Conservation (phyloP, 2,797 vertebrate species). For the Scleropages formosus region DNA sequence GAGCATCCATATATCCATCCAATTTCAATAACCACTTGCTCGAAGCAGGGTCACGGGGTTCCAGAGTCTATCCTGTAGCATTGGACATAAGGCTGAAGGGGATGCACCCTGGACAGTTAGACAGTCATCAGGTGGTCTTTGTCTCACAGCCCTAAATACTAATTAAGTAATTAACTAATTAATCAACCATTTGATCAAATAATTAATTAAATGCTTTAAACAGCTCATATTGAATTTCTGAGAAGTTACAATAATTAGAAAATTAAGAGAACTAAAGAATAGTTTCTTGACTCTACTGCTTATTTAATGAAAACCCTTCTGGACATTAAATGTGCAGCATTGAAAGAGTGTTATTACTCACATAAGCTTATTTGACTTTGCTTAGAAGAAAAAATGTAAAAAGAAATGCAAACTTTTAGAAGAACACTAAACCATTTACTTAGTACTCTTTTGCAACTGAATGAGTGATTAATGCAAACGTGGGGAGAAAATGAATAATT, state of each 20-base stretch:
- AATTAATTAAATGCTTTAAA: too few relatives aligned
- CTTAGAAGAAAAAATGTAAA: slow-evolving; percentile 23
- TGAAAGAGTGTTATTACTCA: neutral
- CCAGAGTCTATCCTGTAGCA: too few relatives aligned
- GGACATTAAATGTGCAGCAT: slow-evolving; percentile 16
- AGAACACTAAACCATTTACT: slow-evolving; percentile 24
- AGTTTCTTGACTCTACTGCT: neutral
- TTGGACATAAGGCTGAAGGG: too few relatives aligned
- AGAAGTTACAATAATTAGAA: neutral
- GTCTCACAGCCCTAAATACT: too few relatives aligned
- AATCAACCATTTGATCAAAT: too few relatives aligned
- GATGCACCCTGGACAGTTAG: too few relatives aligned
- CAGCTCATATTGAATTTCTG: slow-evolving; percentile 4
- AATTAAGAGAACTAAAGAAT: neutral
- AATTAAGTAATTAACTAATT: too few relatives aligned
- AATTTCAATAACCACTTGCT: too few relatives aligned
- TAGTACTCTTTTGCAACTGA: slow-evolving; percentile 15
- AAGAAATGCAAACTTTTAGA: slow-evolving; percentile 7
- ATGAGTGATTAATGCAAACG: slow-evolving; percentile 19
- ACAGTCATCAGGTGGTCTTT: too few relatives aligned
- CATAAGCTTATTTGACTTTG: slow-evolving; percentile 1
- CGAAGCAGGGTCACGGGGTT: too few relatives aligned
- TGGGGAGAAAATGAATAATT: slow-evolving; percentile 25
- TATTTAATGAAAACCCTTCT: slow-evolving; percentile 3
- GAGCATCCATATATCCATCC: too few relatives aligned